Conservation (phyloP, 2,888 invertebrate genomes). For the Protonemura montana region DNA sequence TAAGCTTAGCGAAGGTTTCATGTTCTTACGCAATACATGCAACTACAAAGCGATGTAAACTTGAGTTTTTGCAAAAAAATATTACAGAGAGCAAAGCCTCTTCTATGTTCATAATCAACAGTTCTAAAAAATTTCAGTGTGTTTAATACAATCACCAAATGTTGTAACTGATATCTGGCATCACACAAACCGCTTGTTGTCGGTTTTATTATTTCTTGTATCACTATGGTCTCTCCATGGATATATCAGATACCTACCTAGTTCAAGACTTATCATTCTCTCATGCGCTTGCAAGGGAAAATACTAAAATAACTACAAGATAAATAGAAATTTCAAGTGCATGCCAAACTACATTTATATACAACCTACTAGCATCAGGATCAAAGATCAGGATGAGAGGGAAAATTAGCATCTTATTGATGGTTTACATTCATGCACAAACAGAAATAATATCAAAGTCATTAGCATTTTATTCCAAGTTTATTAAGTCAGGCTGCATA, state of each 20-base stretch:
- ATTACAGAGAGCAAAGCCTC: no score
- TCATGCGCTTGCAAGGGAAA: neutral
- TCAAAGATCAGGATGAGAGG: neutral
- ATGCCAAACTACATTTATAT: neutral
- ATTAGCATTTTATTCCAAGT: neutral
- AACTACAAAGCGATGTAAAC: no score
- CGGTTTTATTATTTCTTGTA: neutral
- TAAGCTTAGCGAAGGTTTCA: no score
- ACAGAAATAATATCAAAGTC: neutral
- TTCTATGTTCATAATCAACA: no score
- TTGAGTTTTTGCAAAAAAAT: no score
- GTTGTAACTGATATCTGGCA: neutral
- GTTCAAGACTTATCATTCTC: no score
- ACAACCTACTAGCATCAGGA: neutral
- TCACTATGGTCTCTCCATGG: neutral
- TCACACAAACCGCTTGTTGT: neutral
- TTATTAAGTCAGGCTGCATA: neutral
- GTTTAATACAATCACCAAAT: no score
- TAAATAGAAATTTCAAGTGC: neutral
- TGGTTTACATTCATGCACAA: neutral
- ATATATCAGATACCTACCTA: neutral
- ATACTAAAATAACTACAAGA: neutral
- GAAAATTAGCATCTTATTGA: slow-evolving; percentile 12
- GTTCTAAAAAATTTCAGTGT: no score
- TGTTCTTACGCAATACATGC: no score